These are phyloP conservation scores for Salminus brasiliensis DNA, from an alignment of 2,113 vertebrate genomes.

Conservation along the genomic window DNA sequence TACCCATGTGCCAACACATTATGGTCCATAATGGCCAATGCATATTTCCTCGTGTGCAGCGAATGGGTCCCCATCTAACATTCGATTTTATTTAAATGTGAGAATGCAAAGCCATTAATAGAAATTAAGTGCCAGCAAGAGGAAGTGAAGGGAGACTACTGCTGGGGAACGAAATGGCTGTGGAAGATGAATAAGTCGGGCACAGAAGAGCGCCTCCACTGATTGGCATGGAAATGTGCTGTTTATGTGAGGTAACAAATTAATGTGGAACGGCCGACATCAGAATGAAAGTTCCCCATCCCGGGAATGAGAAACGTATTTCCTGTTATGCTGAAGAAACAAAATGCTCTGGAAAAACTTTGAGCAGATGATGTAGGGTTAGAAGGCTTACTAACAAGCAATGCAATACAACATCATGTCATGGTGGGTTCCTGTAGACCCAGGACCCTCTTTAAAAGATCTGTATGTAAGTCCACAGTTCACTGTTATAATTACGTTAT, in stretches of 20 bases:
- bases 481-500: too few species aligned
- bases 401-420: background rate
- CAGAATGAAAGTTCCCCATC: constrained; percentile 63
- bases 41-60: constrained; percentile 73
- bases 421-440: too few species aligned
- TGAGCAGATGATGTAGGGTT: background rate
- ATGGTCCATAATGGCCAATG: constrained; percentile 73
- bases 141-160: constrained; percentile 74
- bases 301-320: constrained; percentile 62
- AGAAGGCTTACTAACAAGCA: background rate
- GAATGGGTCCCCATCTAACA: constrained; percentile 56
- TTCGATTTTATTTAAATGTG: constrained; percentile 68
- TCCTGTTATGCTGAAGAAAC: background rate
- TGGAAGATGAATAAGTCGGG: constrained; percentile 79
- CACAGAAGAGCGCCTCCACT: constrained; percentile 76
- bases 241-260: constrained; percentile 75
- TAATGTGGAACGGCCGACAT: constrained; percentile 67
- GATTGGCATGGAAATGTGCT: constrained; percentile 80
- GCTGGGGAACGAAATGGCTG: constrained; percentile 70
- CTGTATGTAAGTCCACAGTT: too few species aligned
- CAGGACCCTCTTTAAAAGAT: too few species aligned
- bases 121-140: constrained; percentile 77
- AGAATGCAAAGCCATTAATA: constrained; percentile 80
- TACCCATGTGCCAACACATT: constrained; percentile 69
- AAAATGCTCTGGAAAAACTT: background rate